Base-by-base conservation (phyloP, 1,140 invertebrate species). In the Papilio glaucus region DNA sequence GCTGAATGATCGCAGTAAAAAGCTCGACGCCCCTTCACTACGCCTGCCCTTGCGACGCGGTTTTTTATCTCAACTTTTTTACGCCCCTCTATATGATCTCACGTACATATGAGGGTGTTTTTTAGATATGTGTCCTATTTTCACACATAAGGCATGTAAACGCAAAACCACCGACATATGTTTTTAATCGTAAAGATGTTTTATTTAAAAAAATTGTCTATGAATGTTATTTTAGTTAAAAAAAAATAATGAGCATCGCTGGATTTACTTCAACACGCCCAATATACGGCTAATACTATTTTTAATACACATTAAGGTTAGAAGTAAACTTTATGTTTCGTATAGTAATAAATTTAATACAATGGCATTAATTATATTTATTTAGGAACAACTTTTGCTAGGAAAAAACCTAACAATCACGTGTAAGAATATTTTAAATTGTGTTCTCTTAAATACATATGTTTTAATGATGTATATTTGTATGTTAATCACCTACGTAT, bases 1-100 rank as follows among this genome's bases (percentile, higher is more conserved):
- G 89, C 72, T 77, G 75, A 57, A 33, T 65, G 63, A 8, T 7
- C 68, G 77, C 67, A 72, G 73, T 89, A 92, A 92, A 92, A 92
- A 90, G 87, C 81, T 85, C 73, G 26, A 81, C 86, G 86, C 88
- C 86, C 87, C 86, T 79, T 79, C 65, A 61, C 73, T 77, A 71
- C 71, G 79, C 80, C 83, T 84, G 79, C 75, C 74, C 77, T 78
- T 63, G 63, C 42, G 15, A 9, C 10, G 1, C 6, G 4, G 72
- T 72, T 88, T 86, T 84, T 90, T 86, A 84, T 82, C 61, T 42
- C 38, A 3, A 33, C 29, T 71, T 74, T 83, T 83, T 82, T 81
- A 80, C 77, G 73, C 38, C 60, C 57, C n/a, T 29, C 15, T 33
- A 33, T 33, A 33, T 6, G 29, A 33, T 6, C 6, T 33, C 29